These are phyloP conservation scores for Scolanthus callimorphus DNA, from an alignment of 92 coral and sea anemone species.

Conservation along the genomic window DNA sequence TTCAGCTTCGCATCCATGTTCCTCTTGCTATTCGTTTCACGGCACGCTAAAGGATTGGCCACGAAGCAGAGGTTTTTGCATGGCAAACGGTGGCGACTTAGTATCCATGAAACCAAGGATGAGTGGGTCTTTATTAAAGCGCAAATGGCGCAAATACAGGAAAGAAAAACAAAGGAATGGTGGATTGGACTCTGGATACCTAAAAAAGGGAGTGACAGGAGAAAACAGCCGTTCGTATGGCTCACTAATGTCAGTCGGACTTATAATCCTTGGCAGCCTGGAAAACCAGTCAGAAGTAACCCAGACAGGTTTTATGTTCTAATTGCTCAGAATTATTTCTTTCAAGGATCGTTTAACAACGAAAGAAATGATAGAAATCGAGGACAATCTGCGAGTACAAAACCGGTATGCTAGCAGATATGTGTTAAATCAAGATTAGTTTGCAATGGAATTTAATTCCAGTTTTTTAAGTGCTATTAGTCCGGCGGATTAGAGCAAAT, in stretches of 20 bases:
- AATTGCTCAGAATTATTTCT: not conserved
- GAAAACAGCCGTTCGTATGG: not conserved
- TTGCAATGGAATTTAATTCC: too few relatives aligned
- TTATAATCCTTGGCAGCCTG: not conserved
- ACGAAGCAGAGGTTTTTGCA: not conserved
- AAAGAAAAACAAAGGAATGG: not conserved
- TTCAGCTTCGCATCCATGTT: too few relatives aligned
- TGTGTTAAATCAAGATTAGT: too few relatives aligned
- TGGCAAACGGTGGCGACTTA: not conserved
- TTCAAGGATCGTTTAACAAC: not conserved
- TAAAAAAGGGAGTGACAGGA: not conserved
- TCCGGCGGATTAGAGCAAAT: too few relatives aligned
- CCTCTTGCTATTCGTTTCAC: not conserved
- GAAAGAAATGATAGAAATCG: not conserved
- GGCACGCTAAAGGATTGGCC: not conserved
- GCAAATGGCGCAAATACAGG: not conserved
- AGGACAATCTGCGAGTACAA: not conserved
- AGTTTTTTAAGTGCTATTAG: too few relatives aligned
- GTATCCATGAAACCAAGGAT: not conserved
- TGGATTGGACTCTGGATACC: not conserved
- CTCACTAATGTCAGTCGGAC: not conserved
- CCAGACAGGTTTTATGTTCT: not conserved
- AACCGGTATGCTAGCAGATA: not conserved
- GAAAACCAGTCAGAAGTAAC: not conserved
- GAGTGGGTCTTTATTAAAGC: not conserved